A percentile compares a stretch with the other conserved stretches of the same genome.
phyloP scores from a whole-genome alignment of 2,888 invertebrate species.

The Deilephila elpenor region DNA sequence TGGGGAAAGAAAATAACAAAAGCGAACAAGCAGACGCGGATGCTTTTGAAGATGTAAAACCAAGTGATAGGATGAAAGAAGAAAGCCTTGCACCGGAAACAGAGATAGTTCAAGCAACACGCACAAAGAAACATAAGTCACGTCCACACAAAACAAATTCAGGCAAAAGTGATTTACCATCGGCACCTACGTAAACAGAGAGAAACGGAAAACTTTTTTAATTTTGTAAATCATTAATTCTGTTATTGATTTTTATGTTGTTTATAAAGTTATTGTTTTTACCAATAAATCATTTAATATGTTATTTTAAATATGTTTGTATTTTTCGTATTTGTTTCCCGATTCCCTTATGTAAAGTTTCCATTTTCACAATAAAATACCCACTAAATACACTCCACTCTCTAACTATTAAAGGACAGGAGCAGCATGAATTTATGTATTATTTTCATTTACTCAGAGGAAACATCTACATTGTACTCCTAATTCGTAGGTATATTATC shows the following conservation, averaged over 20 bases:
- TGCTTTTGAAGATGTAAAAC: slow-evolving; percentile 26
- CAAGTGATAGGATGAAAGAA: slow-evolving; percentile 27
- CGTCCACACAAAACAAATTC: not conserved
- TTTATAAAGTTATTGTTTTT: not conserved
- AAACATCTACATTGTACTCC: no score
- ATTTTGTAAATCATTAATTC: not conserved
- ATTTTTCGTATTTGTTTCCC: no score
- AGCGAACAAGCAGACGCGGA: not conserved
- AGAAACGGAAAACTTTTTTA: not conserved
- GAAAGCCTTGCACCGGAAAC: slow-evolving; percentile 26
- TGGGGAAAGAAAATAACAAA: slow-evolving; percentile 23
- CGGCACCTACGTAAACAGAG: not conserved
- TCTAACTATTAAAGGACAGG: no score
- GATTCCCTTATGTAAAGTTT: no score
- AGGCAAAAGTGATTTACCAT: not conserved
- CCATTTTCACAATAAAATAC: no score
- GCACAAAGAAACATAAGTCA: not conserved
- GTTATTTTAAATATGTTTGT: no score
- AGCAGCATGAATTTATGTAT: no score
- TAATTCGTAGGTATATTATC: no score
- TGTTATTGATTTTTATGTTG: not conserved
- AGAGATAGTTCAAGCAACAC: slow-evolving; percentile 5
- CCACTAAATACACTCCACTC: no score
- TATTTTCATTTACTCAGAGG: no score
- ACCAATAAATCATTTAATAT: no score